A percentile compares a stretch with the other conserved stretches of the same genome.
These are phyloP conservation scores for Drosophila nigricruria DNA, from an alignment of 2,888 invertebrate genomes.

Conservation along the genomic window DNA sequence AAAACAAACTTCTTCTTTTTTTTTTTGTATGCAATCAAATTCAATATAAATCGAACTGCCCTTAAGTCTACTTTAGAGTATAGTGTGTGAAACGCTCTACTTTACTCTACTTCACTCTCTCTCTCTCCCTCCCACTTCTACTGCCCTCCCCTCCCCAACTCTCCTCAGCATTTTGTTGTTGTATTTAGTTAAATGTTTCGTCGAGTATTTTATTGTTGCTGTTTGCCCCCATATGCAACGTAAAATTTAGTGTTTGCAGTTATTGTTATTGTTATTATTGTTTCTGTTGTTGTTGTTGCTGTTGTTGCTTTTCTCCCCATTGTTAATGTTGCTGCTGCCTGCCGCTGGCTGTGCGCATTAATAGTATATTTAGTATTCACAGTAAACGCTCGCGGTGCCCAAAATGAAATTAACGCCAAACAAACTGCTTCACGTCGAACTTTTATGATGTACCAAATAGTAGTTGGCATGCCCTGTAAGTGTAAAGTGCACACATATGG, in stretches of 20 bases:
- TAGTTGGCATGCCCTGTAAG: conserved; percentile 42
- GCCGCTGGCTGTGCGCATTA: conserved; percentile 52
- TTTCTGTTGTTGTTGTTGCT: conserved; percentile 21
- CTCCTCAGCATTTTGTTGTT: neutral
- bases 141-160: neutral
- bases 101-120: neutral
- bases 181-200: conserved; percentile 7
- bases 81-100: neutral
- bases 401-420: conserved; percentile 56
- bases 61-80: neutral
- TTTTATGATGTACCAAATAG: conserved; percentile 65
- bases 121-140: neutral
- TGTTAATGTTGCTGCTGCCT: conserved; percentile 26
- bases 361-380: conserved; percentile 68
- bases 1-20: neutral
- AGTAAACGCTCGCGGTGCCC: conserved; percentile 60
- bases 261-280: conserved; percentile 37
- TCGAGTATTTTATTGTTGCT: conserved; percentile 42
- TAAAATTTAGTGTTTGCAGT: conserved; percentile 36
- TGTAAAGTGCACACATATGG: neutral
- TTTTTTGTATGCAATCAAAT: neutral
- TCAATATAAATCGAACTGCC: neutral
- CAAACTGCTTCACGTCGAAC: conserved; percentile 47
- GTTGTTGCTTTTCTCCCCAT: conserved; percentile 18
- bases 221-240: conserved; percentile 30